Percentiles rank a stretch among this genome's conserved stretches.
phyloP scores from a whole-genome alignment of 2,797 vertebrate species.

The Chelidonichthys spinosus region DNA sequence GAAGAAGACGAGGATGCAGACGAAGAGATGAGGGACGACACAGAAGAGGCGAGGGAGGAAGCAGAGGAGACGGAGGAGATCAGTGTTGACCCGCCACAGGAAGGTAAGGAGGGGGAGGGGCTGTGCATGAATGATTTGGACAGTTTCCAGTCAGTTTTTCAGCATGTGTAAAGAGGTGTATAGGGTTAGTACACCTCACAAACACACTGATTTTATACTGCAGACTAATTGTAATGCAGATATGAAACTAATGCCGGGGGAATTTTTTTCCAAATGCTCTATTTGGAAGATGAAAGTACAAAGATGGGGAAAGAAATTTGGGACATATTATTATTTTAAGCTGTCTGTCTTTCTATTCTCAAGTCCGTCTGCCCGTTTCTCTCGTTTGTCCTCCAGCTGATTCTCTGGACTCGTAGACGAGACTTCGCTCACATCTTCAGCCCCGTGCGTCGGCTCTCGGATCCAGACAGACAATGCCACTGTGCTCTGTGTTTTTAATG shows the following conservation, averaged over 20 bases:
- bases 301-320: background rate
- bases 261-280: background rate
- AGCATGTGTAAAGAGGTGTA: background rate
- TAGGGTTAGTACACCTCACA: background rate
- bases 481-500: slow-evolving; percentile 50
- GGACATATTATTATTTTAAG: background rate
- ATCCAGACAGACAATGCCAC: slow-evolving; percentile 56
- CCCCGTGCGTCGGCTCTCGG: slow-evolving; percentile 49
- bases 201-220: background rate
- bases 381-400: slow-evolving; percentile 63
- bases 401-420: slow-evolving; percentile 81
- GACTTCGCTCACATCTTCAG: slow-evolving; percentile 17
- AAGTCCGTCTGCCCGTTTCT: slow-evolving; percentile 17
- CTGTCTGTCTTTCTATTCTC: background rate
- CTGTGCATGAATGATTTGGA: background rate
- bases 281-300: slow-evolving; percentile 16
- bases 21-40: slow-evolving; percentile 90
- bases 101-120: slow-evolving; percentile 68
- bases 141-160: background rate
- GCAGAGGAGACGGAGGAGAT: slow-evolving; percentile 86
- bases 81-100: slow-evolving; percentile 86
- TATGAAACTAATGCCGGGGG: background rate
- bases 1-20: slow-evolving; percentile 86
- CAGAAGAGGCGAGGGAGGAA: slow-evolving; percentile 77
- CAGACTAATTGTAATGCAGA: background rate